Percentiles rank a stretch among this genome's conserved stretches.
Evolutionary conservation across 2,797 vertebrate genomes (phyloP).

Genomic region (Ctenosaura bakeri): DNA sequence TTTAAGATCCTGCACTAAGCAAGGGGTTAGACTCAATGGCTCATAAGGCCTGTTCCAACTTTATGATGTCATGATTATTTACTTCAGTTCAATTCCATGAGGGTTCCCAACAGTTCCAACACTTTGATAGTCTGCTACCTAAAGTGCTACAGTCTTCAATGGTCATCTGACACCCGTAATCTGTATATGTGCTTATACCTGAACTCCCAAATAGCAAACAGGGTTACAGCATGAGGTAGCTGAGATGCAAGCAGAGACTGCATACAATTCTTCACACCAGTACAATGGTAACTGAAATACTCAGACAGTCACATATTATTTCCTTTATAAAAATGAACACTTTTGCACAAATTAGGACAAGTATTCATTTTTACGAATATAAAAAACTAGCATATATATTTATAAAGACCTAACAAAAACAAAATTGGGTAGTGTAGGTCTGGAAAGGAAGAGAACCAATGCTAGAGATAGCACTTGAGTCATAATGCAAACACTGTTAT

Average conservation of each 20-base stretch:
- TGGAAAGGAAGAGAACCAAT: constrained; percentile 3
- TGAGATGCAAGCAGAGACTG: not conserved
- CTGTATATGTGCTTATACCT: not conserved
- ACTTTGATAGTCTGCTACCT: not conserved
- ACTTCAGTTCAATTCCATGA: not conserved
- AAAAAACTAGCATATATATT: not conserved
- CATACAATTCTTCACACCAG: not conserved
- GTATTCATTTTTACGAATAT: not conserved
- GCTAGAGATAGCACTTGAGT: not conserved
- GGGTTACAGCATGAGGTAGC: not conserved
- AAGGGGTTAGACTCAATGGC: too few species aligned
- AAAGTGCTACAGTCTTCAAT: not conserved
- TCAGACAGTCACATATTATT: not conserved
- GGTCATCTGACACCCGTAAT: not conserved
- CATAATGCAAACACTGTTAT: not conserved
- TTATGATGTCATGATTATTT: not conserved
- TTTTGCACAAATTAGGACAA: not conserved
- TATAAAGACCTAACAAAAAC: not conserved
- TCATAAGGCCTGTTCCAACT: too few species aligned
- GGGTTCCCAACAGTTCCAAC: not conserved
- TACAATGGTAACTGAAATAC: too few species aligned
- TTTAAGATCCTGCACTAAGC: too few species aligned
- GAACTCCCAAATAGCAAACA: not conserved
- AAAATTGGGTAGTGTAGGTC: not conserved
- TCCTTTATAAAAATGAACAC: not conserved